phyloP scores from a whole-genome alignment of 1,140 invertebrate genomes.

The Nephila pilipes region DNA sequence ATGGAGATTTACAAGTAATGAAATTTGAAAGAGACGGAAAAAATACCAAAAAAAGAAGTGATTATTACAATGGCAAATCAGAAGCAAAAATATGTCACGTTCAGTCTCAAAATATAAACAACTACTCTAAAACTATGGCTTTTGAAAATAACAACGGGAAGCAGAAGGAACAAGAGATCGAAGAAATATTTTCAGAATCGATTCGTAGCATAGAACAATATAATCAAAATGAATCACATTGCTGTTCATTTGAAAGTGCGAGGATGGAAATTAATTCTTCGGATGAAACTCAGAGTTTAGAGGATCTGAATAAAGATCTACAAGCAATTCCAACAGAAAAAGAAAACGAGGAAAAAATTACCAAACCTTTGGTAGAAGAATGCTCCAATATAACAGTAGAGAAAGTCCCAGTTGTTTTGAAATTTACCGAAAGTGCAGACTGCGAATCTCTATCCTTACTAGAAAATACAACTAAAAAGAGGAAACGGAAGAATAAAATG shows the following conservation, averaged over 20 bases:
- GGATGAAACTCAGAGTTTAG: conserved; percentile 9
- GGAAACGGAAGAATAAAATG: neutral
- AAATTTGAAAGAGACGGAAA: neutral
- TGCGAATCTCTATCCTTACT: neutral
- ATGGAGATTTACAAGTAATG: neutral
- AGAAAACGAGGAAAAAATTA: neutral
- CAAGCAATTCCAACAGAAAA: neutral
- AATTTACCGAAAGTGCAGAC: neutral
- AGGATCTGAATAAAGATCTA: neutral
- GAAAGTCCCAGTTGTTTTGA: neutral
- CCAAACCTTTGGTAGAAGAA: neutral
- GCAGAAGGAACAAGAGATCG: too few species aligned
- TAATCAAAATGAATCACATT: too few species aligned
- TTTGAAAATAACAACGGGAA: too few species aligned
- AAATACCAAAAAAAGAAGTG: neutral
- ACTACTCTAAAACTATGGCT: too few species aligned
- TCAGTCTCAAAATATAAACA: too few species aligned
- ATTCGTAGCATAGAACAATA: too few species aligned
- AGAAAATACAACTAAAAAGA: neutral
- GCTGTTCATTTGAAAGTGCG: neutral
- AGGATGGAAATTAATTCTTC: neutral
- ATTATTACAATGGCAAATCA: neutral
- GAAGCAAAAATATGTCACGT: too few species aligned
- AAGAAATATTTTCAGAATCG: too few species aligned
- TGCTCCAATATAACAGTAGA: neutral